Percentiles rank a stretch among this genome's conserved stretches.
These are phyloP conservation scores for Nomada lathburiana DNA, from an alignment of 2,888 invertebrate species.

Conservation along the genomic window DNA sequence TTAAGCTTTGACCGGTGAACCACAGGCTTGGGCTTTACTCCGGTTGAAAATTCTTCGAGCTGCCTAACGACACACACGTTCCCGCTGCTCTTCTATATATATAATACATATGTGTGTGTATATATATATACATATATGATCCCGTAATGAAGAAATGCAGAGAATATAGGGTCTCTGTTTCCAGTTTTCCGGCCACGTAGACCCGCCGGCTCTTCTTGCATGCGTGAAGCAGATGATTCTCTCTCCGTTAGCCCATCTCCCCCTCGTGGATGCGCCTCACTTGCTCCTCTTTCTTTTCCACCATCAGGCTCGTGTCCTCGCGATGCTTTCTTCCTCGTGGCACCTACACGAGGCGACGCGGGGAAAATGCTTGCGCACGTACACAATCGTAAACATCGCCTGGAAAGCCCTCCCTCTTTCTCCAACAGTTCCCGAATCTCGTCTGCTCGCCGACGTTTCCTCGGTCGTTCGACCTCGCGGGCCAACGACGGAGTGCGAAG, in stretches of 20 bases:
- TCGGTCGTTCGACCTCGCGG: constrained; percentile 20
- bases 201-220: constrained; percentile 72
- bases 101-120: too few species aligned
- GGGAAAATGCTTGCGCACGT: background rate
- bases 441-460: constrained; percentile 34
- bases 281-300: constrained; percentile 13
- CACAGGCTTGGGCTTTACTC: constrained; percentile 40
- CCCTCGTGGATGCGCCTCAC: background rate
- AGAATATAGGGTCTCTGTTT: constrained; percentile 70
- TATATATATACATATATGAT: constrained; percentile 57
- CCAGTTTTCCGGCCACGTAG: constrained; percentile 78
- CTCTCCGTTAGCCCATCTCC: constrained; percentile 19
- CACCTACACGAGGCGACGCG: background rate
- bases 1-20: constrained; percentile 63
- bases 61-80: constrained; percentile 41
- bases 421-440: background rate
- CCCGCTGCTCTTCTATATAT: too few species aligned
- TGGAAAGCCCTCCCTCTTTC: constrained; percentile 8
- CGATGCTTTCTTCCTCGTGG: constrained; percentile 14
- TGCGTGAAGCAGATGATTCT: constrained; percentile 70
- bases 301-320: background rate
- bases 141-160: constrained; percentile 79
- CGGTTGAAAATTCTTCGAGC: constrained; percentile 54
- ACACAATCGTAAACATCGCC: constrained; percentile 26
- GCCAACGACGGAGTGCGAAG: constrained; percentile 1